Conservation (phyloP, 2,888 invertebrate genomes). For the Phania funesta region DNA sequence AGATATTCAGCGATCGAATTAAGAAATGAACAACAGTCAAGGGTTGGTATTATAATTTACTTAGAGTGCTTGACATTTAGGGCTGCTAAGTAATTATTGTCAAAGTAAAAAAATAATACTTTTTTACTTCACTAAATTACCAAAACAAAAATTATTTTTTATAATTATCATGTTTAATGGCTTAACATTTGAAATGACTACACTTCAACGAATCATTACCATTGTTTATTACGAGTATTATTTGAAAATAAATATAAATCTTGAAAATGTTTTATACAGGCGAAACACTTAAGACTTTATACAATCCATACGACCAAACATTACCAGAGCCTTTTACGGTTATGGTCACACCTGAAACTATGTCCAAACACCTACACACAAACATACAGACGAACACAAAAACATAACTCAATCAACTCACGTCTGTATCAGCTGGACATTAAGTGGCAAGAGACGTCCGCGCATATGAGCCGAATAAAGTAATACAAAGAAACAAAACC, state of each 20-base stretch:
- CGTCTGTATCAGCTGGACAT: constrained; percentile 14
- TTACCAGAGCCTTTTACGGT: constrained; percentile 71
- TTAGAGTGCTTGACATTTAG: no score
- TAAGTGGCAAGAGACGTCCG: neutral
- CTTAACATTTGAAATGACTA: neutral
- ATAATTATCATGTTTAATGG: neutral
- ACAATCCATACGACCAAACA: constrained; percentile 66
- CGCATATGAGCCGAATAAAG: constrained; percentile 24
- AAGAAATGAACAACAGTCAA: no score
- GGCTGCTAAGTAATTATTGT: no score
- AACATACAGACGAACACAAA: constrained; percentile 21
- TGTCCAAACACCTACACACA: neutral
- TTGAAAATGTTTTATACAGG: constrained; percentile 12
- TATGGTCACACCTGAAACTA: constrained; percentile 72
- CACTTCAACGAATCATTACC: constrained; percentile 3
- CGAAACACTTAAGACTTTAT: constrained; percentile 34
- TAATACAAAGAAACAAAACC: constrained; percentile 59
- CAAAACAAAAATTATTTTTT: no score
- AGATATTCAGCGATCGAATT: no score
- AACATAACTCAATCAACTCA: constrained; percentile 54
- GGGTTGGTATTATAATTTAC: no score
- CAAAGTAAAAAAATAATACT: no score
- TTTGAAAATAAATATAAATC: constrained; percentile 61
- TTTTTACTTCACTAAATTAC: no score
- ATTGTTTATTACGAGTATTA: constrained; percentile 36